Conservation (phyloP, 2,888 invertebrate species). For the Microctonus brassicae region DNA sequence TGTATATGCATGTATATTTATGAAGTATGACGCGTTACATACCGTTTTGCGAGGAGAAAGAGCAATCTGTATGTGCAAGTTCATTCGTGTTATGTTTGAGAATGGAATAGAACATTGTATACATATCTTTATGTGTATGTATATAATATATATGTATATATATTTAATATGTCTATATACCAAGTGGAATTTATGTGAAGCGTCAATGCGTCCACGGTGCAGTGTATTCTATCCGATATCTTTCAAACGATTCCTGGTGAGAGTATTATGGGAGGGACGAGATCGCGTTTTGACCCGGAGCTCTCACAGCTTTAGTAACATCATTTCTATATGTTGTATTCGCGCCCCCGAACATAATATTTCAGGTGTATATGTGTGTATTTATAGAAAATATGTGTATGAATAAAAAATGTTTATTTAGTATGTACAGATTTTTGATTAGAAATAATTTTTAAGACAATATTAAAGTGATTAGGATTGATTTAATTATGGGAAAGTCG, state of each 20-base stretch:
- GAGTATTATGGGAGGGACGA: slow-evolving; percentile 42
- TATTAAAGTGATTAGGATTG: no score
- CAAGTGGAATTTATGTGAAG: slow-evolving; percentile 27
- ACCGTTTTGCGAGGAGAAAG: slow-evolving; percentile 38
- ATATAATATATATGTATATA: no score
- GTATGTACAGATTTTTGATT: no score
- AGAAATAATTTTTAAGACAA: no score
- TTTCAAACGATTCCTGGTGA: slow-evolving; percentile 25
- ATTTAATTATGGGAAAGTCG: no score
- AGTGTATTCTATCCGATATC: not conserved
- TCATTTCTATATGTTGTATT: slow-evolving; percentile 10
- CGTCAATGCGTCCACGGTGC: slow-evolving; percentile 25
- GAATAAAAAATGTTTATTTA: no score
- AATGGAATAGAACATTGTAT: not conserved
- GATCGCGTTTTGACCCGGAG: slow-evolving; percentile 45
- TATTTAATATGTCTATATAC: not conserved
- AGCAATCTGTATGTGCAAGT: slow-evolving; percentile 3
- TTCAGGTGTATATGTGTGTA: not conserved
- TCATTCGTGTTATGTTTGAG: slow-evolving; percentile 3
- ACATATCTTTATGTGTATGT: slow-evolving; percentile 41
- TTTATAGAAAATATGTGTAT: no score
- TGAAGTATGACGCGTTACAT: slow-evolving; percentile 36
- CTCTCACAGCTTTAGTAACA: slow-evolving; percentile 25
- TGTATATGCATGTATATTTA: no score
- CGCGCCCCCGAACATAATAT: slow-evolving; percentile 15